These are phyloP conservation scores for Patella depressa DNA, from an alignment of 2,888 invertebrate species.

Conservation along the genomic window DNA sequence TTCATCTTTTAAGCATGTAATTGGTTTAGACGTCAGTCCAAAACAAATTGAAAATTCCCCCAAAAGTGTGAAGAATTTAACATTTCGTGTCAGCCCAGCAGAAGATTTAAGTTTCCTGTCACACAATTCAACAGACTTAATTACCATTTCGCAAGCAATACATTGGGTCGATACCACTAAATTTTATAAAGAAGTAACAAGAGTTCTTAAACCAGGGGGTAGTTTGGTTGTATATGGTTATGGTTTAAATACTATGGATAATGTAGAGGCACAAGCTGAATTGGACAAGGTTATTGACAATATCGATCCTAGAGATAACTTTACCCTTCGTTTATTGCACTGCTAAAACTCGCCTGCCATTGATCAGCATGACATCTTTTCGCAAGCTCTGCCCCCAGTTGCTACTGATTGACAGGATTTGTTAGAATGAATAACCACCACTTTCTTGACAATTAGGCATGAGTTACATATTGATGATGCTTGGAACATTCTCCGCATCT, in stretches of 20 bases:
- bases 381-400: no score
- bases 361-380: no score
- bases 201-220: slow-evolving; percentile 71
- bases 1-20: slow-evolving; percentile 70
- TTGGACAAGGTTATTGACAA: slow-evolving; percentile 15
- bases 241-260: slow-evolving; percentile 41
- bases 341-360: no score
- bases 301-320: no score
- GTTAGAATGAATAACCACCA: no score
- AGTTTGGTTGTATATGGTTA: slow-evolving; percentile 68
- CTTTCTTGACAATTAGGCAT: no score
- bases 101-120: slow-evolving; percentile 66
- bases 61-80: slow-evolving; percentile 47
- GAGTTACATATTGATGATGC: no score
- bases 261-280: slow-evolving; percentile 34
- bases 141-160: slow-evolving; percentile 71
- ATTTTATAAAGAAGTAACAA: slow-evolving; percentile 71
- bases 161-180: slow-evolving; percentile 72
- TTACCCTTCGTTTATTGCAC: no score
- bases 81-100: slow-evolving; percentile 65
- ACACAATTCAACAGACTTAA: slow-evolving; percentile 59
- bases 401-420: no score
- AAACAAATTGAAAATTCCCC: slow-evolving; percentile 71
- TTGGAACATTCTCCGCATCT: no score
- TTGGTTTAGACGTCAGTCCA: slow-evolving; percentile 72